phyloP scores from a whole-genome alignment of 1,140 invertebrate genomes.

The Bombus ignitus region DNA sequence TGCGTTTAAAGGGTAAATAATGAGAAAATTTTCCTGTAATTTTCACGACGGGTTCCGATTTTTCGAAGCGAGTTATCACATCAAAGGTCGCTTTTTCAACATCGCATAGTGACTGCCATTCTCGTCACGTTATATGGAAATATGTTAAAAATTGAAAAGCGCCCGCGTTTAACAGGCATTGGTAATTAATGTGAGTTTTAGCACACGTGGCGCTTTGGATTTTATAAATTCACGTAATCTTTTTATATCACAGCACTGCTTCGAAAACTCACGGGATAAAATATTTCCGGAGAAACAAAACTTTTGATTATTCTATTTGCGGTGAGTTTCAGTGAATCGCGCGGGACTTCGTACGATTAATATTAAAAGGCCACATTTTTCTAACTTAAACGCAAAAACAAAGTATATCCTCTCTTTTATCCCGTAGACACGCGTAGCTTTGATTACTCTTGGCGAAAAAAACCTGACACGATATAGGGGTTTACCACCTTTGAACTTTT shows the following conservation, averaged over 20 bases:
- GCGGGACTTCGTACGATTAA: not conserved
- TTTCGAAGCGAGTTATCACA: not conserved
- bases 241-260: not conserved
- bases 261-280: not conserved
- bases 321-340: too few relatives aligned
- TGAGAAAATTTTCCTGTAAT: not conserved
- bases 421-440: not conserved
- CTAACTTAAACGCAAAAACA: not conserved
- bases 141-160: not conserved
- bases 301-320: not conserved
- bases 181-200: not conserved
- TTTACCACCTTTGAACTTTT: slow-evolving; percentile 12
- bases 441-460: not conserved
- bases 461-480: not conserved
- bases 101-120: not conserved
- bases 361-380: not conserved
- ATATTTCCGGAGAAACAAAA: not conserved
- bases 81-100: not conserved
- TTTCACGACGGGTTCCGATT: not conserved
- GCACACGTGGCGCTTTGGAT: not conserved
- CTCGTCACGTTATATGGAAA: not conserved
- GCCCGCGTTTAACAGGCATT: not conserved
- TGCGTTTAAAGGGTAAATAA: not conserved
- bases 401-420: not conserved
- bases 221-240: not conserved